Evolutionary conservation across 2,113 vertebrate genomes (phyloP).

Genomic region (Picathartes gymnocephalus): DNA sequence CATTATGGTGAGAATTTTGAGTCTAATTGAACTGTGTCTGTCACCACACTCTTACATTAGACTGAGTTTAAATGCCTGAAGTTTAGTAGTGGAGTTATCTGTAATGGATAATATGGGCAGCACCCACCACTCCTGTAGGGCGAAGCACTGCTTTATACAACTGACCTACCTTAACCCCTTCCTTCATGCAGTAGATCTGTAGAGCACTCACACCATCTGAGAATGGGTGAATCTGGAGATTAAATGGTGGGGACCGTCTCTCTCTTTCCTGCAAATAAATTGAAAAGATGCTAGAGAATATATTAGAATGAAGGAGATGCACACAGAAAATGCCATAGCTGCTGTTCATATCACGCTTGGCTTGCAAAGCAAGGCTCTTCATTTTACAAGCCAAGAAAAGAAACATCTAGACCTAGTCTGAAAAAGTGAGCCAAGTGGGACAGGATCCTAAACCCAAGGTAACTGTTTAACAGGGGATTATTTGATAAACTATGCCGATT

Average conservation of each 20-base stretch:
- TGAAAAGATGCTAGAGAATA: conserved; percentile 4
- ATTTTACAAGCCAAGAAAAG: background rate
- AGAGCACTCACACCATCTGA: conserved; percentile 96
- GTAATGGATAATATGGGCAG: background rate
- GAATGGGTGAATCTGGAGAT: conserved; percentile 95
- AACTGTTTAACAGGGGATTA: background rate
- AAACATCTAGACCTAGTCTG: background rate
- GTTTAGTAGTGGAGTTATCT: background rate
- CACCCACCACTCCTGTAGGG: background rate
- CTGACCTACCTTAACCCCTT: conserved; percentile 92
- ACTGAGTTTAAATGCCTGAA: background rate
- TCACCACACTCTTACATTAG: background rate
- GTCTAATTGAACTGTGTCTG: background rate
- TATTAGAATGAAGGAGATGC: background rate
- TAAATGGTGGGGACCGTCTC: conserved; percentile 93
- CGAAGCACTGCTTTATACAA: background rate
- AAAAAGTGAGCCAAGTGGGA: background rate
- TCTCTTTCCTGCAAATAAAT: conserved; percentile 86
- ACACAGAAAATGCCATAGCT: background rate
- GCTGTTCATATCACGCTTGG: background rate
- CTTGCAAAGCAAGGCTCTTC: background rate
- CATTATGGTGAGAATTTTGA: background rate
- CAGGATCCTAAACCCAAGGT: background rate
- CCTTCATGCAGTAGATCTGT: conserved; percentile 99
- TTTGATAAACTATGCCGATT: background rate